phyloP scores from a whole-genome alignment of 1,140 invertebrate genomes.

The Drosophila funebris region DNA sequence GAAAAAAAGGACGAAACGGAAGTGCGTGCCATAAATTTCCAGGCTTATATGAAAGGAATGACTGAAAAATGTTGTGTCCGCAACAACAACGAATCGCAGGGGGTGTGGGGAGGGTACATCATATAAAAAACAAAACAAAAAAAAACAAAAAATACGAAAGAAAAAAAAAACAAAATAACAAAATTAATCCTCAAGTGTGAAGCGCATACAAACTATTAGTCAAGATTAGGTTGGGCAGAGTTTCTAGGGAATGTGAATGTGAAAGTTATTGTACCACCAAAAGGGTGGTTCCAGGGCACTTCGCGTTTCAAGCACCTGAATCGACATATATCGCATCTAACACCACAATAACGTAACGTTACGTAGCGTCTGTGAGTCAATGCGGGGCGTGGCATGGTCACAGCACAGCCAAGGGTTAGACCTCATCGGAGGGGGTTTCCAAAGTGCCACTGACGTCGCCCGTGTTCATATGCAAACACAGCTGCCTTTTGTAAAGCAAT shows the following conservation, averaged over 20 bases:
- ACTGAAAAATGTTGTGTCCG: slow-evolving; percentile 61
- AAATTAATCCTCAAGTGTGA: slow-evolving; percentile 80
- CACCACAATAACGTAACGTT: not conserved
- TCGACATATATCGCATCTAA: slow-evolving; percentile 25
- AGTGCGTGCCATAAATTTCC: slow-evolving; percentile 81
- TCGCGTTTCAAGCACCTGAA: slow-evolving; percentile 56
- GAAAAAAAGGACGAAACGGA: slow-evolving; percentile 64
- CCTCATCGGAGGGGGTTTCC: not conserved
- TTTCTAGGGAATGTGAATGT: slow-evolving; percentile 9
- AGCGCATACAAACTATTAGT: slow-evolving; percentile 81
- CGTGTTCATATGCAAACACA: slow-evolving; percentile 66
- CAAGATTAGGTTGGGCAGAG: slow-evolving; percentile 63
- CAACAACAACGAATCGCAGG: slow-evolving; percentile 52
- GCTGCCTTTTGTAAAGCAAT: slow-evolving; percentile 63
- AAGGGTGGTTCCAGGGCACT: slow-evolving; percentile 44
- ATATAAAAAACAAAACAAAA: slow-evolving; percentile 32
- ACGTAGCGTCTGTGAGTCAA: not conserved
- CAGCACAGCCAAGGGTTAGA: slow-evolving; percentile 26
- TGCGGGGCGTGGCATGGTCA: slow-evolving; percentile 36
- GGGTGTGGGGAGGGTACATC: too few relatives aligned
- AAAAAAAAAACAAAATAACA: slow-evolving; percentile 46
- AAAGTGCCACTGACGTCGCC: slow-evolving; percentile 19
- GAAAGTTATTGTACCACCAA: slow-evolving; percentile 1
- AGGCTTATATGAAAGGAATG: slow-evolving; percentile 61
- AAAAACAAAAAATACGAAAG: slow-evolving; percentile 27